These are phyloP conservation scores for Eustalomyia histrio DNA, from an alignment of 2,888 invertebrate genomes.

Conservation along the genomic window DNA sequence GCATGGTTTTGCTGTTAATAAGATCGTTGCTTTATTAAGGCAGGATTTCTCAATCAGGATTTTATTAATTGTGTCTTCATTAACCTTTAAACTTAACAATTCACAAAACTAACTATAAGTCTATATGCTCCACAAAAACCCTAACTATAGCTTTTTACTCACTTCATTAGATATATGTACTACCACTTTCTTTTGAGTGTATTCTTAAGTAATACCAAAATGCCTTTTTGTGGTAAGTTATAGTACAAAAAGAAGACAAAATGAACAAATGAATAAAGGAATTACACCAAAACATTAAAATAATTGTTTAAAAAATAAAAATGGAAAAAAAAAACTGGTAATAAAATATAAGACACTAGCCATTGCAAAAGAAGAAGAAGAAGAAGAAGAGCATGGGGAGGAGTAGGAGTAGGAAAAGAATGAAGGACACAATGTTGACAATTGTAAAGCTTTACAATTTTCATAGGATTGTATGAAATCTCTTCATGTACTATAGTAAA, in stretches of 20 bases:
- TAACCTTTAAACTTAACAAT: too few species aligned
- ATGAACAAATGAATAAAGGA: not conserved
- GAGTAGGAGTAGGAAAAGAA: slow-evolving; percentile 1
- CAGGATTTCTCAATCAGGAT: too few species aligned
- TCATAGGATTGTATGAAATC: slow-evolving; percentile 17
- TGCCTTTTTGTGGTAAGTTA: slow-evolving; percentile 30
- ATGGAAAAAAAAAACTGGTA: not conserved
- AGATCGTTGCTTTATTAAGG: too few species aligned
- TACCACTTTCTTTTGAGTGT: not conserved
- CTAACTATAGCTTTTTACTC: too few species aligned
- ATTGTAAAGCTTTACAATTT: slow-evolving; percentile 25
- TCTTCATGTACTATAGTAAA: slow-evolving; percentile 32
- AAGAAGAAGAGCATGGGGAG: not conserved
- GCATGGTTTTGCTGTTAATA: too few species aligned
- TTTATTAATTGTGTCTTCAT: too few species aligned
- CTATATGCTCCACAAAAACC: too few species aligned
- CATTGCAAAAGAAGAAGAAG: too few species aligned
- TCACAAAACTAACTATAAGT: too few species aligned
- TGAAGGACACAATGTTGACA: slow-evolving; percentile 40
- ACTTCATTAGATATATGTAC: too few species aligned
- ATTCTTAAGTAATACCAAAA: not conserved
- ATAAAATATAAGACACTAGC: not conserved
- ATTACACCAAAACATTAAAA: slow-evolving; percentile 36
- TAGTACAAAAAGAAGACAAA: slow-evolving; percentile 17
- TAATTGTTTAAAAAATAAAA: slow-evolving; percentile 32